Base-by-base conservation (phyloP, 2,797 vertebrate species). In the Babyrousa celebensis region DNA sequence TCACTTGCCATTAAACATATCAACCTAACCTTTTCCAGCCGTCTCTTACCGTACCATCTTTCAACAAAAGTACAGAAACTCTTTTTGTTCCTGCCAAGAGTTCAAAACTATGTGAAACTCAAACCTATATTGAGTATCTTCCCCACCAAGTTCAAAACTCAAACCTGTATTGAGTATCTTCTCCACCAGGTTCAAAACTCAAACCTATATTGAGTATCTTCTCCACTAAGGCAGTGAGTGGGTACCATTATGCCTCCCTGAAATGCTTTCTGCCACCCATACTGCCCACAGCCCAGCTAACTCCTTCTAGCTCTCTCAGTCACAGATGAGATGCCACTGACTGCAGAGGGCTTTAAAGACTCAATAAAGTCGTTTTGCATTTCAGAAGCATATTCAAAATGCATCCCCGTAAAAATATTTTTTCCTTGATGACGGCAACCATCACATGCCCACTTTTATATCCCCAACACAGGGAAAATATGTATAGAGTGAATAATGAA, bases 1-100 rank as follows among this genome's bases (percentile, higher is more conserved):
- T 92, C 25, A 89, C 67, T 70, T 93, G 40, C 68, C 89, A 89
- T 96, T 91, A 91, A 58, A 82, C 21, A 89, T 87, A 62, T 87
- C 70, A 93, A 9, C 25, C 20, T 83, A 58, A 58, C n/a, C 63
- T 96, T 94, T 91, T 60, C 40, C 43, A 74, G 23, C 6, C n/a
- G 14, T 75, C 68, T 63, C 58, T 75, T 87, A 21, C 1, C 54
- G 32, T n/a, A 83, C 18, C 56, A 9, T 86, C 70, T 84, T 94
- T 56, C 40, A 83, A 52, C 32, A 23, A 18, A 87, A 93, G 36
- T 48, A 67, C 4, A 72, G 60, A 70, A 70, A 94, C 32, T 74
- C 21, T 62, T 40, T 40, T 25, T 60, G 0, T 89, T 91, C n/a
- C 93, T 94, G 43, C 14, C n/a, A 32, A 72, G 52, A 20, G 48